Evolutionary conservation across 2,888 invertebrate species (phyloP), one percentile per base, ranked within the genome.

Genomic region (Chymomyza caudatula): DNA sequence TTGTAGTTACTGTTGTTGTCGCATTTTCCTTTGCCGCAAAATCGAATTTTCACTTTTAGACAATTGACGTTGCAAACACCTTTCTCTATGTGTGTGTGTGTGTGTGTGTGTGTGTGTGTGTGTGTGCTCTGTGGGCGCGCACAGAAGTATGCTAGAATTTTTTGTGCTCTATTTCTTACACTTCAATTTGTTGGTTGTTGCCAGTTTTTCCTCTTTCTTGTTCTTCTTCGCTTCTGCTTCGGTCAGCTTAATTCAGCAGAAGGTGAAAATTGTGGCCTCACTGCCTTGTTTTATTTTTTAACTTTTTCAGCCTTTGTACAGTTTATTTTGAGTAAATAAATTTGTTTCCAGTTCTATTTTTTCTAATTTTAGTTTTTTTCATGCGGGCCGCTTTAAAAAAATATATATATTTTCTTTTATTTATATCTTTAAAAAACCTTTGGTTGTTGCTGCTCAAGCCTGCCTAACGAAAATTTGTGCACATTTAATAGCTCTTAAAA

Each of bases 11-110:
- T 52, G 22, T 44, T 61, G 49, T 44, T 44, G 52, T 47, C 63
- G 22, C 52, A 58, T 67, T 71, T 60, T 65, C 69, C 68, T 69
- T 77, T 73, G 66, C 88, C 87, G 73, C 88, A 87, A 87, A 86
- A 86, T 86, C 86, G 87, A 86, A 87, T 86, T 87, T 87, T 84
- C 86, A 86, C 88, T 84, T 84, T 84, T 80, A 80, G 80, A 84
- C 86, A 86, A 87, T 87, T 87, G 86, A 74, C 73, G 86, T 76
- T 67, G 70, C 73, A 73, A 63, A 73, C 78, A 78, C 65, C 60
- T 63, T 15, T 25, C 49, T 20, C n/a, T 47, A 22, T 59, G 3
- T 58, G 3, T 19, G 17, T 3, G 3, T 44, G 1, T 11, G 44
- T 44, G 44, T 44, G n/a, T 13, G 49, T 49, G 49, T 15, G 49